Evolutionary conservation across 35 echinoderm and acorn worm species (phyloP), one percentile per base, ranked within the genome.

Genomic region (Ophiothrix spiculata): DNA sequence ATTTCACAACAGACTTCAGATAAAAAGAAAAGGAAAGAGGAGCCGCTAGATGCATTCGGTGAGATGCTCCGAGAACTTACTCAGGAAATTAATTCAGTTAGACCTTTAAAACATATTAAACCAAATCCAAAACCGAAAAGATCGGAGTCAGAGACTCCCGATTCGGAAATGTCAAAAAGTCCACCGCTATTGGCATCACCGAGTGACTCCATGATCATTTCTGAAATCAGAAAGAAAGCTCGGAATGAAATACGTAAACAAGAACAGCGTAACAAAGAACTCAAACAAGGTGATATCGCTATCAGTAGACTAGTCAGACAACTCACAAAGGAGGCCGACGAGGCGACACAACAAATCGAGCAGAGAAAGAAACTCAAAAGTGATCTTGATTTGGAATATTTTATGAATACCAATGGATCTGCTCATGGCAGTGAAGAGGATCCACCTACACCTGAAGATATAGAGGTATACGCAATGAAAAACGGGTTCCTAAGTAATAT

Each of bases 31-130:
- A 73, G 16, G 69, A 73, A 74, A 33, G 84, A 21, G 19, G 84
- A 75, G 31, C 15, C 12, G 34, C n/a, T 3, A 0, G 33, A 74
- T 32, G 75, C 28, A 42, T 64, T 75, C 33, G 73, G 33, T 23
- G 64, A 86, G 33, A 37, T 86, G 37, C 84, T 75, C 10, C 63
- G 75, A 73, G 64, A 86, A 36, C 74, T 77, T 2, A 64, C 33
- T 32, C 36, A 38, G 6, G 38, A 86, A 74, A 32, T 86, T 0
- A 36, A 64, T 2, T 36, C 74, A 38, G 69, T 32, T 31, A 74
- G 84, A 31, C 75, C 39, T 36, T n/a, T 13, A 31, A 64, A 31
- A 60, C 82, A 16, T 73, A 64, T 49, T 73, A 64, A 64, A 84
- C 35, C n/a, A n/a, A n/a, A n/a, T n/a, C n/a, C n/a, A n/a, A n/a